These are phyloP conservation scores for Pluvialis apricaria DNA, from an alignment of 2,113 vertebrate genomes.

Conservation along the genomic window DNA sequence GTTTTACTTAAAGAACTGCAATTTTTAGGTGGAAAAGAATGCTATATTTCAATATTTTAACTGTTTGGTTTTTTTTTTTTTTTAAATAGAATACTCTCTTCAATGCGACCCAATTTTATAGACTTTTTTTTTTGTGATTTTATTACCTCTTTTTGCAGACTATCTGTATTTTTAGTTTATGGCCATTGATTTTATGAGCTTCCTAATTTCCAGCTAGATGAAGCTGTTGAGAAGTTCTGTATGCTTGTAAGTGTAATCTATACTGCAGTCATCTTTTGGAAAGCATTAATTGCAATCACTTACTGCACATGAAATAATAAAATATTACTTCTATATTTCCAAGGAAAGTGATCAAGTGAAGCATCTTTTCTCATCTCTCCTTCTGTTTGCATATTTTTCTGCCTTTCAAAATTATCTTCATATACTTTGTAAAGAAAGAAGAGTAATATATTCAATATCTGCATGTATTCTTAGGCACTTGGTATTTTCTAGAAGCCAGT, in stretches of 20 bases:
- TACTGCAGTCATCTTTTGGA: not conserved
- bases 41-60: not conserved
- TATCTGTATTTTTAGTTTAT: conserved; percentile 35
- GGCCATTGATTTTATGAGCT: conserved; percentile 32
- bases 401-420: not conserved
- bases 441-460: not conserved
- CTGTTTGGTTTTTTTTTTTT: not conserved
- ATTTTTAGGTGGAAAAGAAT: not conserved
- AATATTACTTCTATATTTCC: not conserved
- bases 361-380: not conserved
- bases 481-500: not conserved
- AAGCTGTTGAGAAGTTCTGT: not conserved
- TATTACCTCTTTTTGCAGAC: conserved; percentile 9
- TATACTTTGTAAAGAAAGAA: not conserved
- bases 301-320: not conserved
- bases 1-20: not conserved
- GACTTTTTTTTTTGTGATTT: not conserved
- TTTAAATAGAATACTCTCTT: not conserved
- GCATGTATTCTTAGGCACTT: not conserved
- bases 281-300: conserved; percentile 7
- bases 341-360: not conserved
- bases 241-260: not conserved
- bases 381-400: not conserved
- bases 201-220: not conserved
- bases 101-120: not conserved